A percentile compares a stretch with the other conserved stretches of the same genome.
These are phyloP conservation scores for Papilio aristodemus DNA, from an alignment of 1,140 invertebrate genomes.

Conservation along the genomic window DNA sequence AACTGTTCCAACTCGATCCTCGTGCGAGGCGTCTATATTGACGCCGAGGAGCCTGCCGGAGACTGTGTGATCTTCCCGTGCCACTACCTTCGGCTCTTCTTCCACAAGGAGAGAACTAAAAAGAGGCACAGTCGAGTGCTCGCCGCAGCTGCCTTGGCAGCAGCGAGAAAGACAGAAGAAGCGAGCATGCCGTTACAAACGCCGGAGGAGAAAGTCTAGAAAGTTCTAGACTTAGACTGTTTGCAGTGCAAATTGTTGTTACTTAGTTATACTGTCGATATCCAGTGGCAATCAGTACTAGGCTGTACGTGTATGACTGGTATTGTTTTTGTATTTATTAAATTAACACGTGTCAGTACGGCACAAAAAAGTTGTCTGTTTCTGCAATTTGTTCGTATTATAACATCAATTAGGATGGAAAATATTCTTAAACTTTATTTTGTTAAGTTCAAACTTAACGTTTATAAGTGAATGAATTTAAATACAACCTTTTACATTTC, in stretches of 20 bases:
- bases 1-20: constrained; percentile 92
- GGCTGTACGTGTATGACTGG: constrained; percentile 18
- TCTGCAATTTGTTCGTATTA: neutral
- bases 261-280: constrained; percentile 38
- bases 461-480: neutral
- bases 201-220: constrained; percentile 67
- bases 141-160: constrained; percentile 49
- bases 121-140: constrained; percentile 77
- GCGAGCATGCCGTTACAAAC: constrained; percentile 64
- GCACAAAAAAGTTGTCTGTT: neutral
- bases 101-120: constrained; percentile 84
- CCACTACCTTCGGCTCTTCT: constrained; percentile 89
- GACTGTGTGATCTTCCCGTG: constrained; percentile 90
- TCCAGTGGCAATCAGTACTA: constrained; percentile 28
- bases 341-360: neutral
- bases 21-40: constrained; percentile 91
- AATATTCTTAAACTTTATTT: neutral
- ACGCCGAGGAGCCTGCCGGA: constrained; percentile 89
- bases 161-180: constrained; percentile 59
- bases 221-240: constrained; percentile 18
- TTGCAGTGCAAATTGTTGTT: constrained; percentile 33
- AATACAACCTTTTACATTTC: neutral
- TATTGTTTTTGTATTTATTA: constrained; percentile 13
- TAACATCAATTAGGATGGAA: no score
- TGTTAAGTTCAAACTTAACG: neutral